Percentiles rank a stretch among this genome's conserved stretches.
Evolutionary conservation across 2,888 invertebrate genomes (phyloP).

Genomic region (Apamea sordens): DNA sequence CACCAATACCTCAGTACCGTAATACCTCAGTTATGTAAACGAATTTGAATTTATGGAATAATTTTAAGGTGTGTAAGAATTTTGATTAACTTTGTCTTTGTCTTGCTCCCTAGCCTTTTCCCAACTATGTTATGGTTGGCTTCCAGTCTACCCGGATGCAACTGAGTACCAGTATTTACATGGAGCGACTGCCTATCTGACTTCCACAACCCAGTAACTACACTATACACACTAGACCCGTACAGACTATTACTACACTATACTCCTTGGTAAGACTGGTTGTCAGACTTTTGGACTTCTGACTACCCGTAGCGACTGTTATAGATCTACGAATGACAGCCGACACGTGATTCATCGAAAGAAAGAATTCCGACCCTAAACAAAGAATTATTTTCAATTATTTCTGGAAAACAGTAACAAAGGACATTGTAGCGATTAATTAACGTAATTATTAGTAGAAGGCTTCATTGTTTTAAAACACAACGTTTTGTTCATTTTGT

Average conservation of each 20-base stretch:
- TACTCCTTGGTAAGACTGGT: neutral
- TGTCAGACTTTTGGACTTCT: too few species aligned
- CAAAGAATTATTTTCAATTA: conserved; percentile 24
- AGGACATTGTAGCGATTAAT: conserved; percentile 10
- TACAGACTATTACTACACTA: too few species aligned
- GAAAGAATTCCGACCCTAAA: neutral
- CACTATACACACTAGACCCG: too few species aligned
- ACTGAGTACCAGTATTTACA: neutral
- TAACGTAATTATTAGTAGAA: conserved; percentile 13
- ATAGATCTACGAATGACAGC: neutral
- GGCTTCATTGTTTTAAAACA: neutral
- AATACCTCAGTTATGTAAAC: too few species aligned
- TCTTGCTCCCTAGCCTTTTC: neutral
- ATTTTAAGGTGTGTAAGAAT: too few species aligned
- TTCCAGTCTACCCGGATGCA: neutral
- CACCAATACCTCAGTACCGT: too few species aligned
- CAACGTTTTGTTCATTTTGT: too few species aligned
- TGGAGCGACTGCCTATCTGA: neutral
- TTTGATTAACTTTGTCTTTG: neutral
- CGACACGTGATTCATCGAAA: too few species aligned
- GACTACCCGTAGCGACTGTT: neutral
- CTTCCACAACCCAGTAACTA: neutral
- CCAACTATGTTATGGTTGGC: neutral
- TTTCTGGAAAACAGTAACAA: conserved; percentile 3
- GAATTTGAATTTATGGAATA: too few species aligned